Percentiles rank a stretch among this genome's conserved stretches.
These are phyloP conservation scores for Tupaia tana DNA, from an alignment of 2,113 vertebrate genomes.

Conservation along the genomic window DNA sequence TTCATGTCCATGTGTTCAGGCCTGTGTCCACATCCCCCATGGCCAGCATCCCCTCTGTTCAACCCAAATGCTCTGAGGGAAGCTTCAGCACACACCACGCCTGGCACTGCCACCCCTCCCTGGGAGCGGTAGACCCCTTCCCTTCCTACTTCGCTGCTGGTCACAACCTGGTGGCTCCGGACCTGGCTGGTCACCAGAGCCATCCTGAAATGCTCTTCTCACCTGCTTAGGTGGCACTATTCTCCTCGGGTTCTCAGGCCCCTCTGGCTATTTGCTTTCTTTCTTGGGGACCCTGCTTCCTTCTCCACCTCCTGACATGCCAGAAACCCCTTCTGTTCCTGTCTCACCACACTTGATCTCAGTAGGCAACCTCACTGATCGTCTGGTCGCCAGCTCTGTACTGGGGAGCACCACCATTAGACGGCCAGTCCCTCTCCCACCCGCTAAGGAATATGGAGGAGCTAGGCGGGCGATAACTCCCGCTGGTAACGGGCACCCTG, in stretches of 20 bases:
- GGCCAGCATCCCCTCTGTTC: neutral
- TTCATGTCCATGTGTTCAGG: neutral
- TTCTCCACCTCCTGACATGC: neutral
- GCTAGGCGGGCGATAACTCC: accelerated
- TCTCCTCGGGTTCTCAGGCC: neutral
- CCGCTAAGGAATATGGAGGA: accelerated
- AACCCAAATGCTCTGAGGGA: too few species aligned
- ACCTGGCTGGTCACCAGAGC: neutral
- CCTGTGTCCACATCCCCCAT: too few species aligned
- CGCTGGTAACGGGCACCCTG: accelerated
- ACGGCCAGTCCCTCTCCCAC: neutral
- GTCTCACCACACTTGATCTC: accelerated
- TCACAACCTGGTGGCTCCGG: neutral
- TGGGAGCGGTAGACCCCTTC: neutral
- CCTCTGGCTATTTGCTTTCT: neutral
- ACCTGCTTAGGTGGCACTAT: accelerated
- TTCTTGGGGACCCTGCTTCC: neutral
- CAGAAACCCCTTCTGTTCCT: neutral
- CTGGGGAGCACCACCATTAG: too few species aligned
- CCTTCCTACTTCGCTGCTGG: neutral
- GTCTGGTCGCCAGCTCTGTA: neutral
- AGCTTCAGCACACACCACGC: too few species aligned
- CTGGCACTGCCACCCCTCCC: neutral
- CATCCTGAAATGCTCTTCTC: neutral
- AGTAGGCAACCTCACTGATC: neutral